Percentiles rank a stretch among this genome's conserved stretches.
phyloP scores from a whole-genome alignment of 2,888 invertebrate genomes.

The Idaea dimidiata region DNA sequence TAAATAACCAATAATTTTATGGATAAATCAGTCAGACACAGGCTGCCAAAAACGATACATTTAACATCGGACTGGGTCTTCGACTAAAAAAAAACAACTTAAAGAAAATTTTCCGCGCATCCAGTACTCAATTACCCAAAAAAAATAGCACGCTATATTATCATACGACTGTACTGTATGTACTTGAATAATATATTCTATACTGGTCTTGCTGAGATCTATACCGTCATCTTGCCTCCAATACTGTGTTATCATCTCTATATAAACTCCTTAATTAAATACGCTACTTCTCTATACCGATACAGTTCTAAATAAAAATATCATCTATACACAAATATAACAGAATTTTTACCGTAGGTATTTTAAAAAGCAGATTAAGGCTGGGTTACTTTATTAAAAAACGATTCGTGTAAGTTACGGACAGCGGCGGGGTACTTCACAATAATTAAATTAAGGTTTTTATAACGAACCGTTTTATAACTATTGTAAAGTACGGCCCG shows the following conservation, averaged over 20 bases:
- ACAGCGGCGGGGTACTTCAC: no score
- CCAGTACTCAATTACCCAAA: not conserved
- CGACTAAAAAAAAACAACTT: not conserved
- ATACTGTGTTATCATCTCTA: constrained; percentile 42
- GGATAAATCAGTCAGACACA: not conserved
- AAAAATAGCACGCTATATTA: not conserved
- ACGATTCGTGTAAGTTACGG: no score
- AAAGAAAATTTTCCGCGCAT: not conserved
- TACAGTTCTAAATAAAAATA: constrained; percentile 14
- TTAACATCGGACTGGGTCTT: not conserved
- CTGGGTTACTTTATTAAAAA: not conserved
- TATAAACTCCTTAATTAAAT: constrained; percentile 35
- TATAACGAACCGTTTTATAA: no score
- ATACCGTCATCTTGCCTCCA: constrained; percentile 63
- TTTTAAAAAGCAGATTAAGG: constrained; percentile 2
- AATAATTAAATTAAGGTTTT: no score
- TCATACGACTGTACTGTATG: not conserved
- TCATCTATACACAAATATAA: constrained; percentile 15
- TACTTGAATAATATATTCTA: constrained; percentile 41
- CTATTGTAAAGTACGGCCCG: no score
- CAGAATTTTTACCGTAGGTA: constrained; percentile 4
- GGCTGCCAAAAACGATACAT: not conserved
- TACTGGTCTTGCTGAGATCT: constrained; percentile 79
- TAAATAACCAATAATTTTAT: no score
- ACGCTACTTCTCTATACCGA: constrained; percentile 34